A percentile compares a stretch with the other conserved stretches of the same genome.
phyloP scores from a whole-genome alignment of 2,113 vertebrate genomes.

The Xyliphius kryptos region DNA sequence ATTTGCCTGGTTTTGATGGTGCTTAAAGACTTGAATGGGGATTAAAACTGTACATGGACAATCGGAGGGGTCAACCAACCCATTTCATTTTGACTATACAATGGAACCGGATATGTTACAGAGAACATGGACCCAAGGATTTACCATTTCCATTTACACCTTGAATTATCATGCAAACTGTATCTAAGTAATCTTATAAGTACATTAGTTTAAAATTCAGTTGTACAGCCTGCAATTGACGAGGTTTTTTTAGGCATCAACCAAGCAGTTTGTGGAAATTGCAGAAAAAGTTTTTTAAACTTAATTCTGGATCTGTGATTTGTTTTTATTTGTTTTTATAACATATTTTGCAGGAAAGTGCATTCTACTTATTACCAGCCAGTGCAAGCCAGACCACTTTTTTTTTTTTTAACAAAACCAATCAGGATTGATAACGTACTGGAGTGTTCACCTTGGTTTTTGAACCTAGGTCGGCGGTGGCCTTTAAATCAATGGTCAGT shows the following conservation, averaged over 20 bases:
- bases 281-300: no score
- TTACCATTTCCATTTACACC: neutral
- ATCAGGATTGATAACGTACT: no score
- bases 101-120: neutral
- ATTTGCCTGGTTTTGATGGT: slow-evolving; percentile 3
- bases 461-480: no score
- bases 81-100: no score
- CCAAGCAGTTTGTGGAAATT: no score
- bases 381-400: neutral
- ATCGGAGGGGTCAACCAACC: neutral
- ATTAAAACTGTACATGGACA: slow-evolving; percentile 20
- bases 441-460: no score
- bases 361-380: neutral
- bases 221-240: no score
- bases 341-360: neutral
- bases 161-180: neutral
- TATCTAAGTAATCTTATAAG: neutral
- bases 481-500: no score
- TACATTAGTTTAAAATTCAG: neutral
- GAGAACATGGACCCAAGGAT: neutral
- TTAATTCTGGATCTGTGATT: no score
- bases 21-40: slow-evolving; percentile 11
- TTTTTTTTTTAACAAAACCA: neutral
- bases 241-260: no score
- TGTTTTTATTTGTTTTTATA: neutral